Evolutionary conservation across 2,113 vertebrate species (phyloP), one percentile per base, ranked within the genome.

Genomic region (Protobothrops mucrosquamatus): DNA sequence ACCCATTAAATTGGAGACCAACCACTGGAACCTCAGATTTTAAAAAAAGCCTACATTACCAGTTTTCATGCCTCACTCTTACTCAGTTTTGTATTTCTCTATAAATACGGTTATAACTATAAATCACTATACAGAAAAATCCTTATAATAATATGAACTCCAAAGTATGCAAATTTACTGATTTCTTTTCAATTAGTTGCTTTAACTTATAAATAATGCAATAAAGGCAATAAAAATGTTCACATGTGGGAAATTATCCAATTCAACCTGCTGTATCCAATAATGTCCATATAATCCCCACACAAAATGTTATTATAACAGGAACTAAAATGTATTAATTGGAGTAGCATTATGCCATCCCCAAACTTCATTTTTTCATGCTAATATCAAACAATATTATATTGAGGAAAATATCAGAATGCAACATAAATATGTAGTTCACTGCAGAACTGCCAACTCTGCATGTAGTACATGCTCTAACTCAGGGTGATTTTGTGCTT

Each of bases 331-430:
- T 43, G 34, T 39, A 81, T 39, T 81, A 81, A 81, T 46, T 18
- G 91, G 43, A 93, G 64, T 26, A 91, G 52, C 92, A 92, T 87
- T 18, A 1, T 87, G 69, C 1, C 81, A 46, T 0, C 4, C 6
- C 85, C 89, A 85, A 5, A 89, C 89, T 94, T 93, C 89, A 94
- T 85, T 59, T 93, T 93, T 81, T 89, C 87, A 24, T 43, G 88
- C 34, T 89, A 64, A 93, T 87, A 48, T 92, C 88, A 61, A 93
- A 64, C 24, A 39, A 54, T 88, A 34, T 2, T 52, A 88, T 39
- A 74, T 29, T 55, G 0, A 11, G 88, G 52, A 29, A 39, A 74
- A 15, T 24, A 74, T n/a, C 43, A 69, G 56, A 88, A 91, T n/a
- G 81, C 39, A 64, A 8, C 10, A 24, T 64, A 87, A 89, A 64